Percentiles rank a stretch among this genome's conserved stretches.
These are phyloP conservation scores for Coelopa frigida DNA, from an alignment of 1,140 invertebrate genomes.

Conservation along the genomic window DNA sequence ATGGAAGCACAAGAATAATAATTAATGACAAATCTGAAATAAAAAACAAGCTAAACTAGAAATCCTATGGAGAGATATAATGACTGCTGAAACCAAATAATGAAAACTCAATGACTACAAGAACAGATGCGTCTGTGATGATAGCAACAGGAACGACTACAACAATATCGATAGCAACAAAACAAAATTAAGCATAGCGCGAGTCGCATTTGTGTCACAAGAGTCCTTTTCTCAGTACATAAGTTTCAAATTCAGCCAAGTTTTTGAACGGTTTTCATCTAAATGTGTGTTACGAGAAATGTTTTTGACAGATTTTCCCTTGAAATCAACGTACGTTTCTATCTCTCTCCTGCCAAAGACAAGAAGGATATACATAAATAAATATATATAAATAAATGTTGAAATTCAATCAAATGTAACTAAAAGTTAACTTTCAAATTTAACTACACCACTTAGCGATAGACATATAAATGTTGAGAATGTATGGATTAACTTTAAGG, in stretches of 20 bases:
- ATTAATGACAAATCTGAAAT: conserved; percentile 2
- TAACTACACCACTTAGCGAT: too few species aligned
- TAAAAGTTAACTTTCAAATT: conserved; percentile 17
- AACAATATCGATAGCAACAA: not conserved
- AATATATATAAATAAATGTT: not conserved
- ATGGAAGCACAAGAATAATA: conserved; percentile 2
- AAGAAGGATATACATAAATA: too few species aligned
- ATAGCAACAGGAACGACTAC: not conserved
- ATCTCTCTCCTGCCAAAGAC: too few species aligned
- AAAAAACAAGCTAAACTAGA: not conserved
- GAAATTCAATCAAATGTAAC: conserved; percentile 14
- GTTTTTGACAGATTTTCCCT: not conserved
- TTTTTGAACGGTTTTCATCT: conserved; percentile 4
- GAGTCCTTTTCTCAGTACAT: not conserved
- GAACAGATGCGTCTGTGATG: not conserved
- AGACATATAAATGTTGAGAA: too few species aligned
- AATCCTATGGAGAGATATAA: conserved; percentile 17
- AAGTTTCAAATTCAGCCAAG: not conserved
- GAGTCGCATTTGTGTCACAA: conserved; percentile 1
- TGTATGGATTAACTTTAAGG: too few species aligned
- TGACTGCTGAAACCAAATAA: conserved; percentile 14
- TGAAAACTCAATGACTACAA: not conserved
- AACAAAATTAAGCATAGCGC: not conserved
- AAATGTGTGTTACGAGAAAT: not conserved
- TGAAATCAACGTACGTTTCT: too few species aligned